These are phyloP conservation scores for Phymanthus crucifer DNA, from an alignment of 92 coral and sea anemone genomes.

Conservation along the genomic window DNA sequence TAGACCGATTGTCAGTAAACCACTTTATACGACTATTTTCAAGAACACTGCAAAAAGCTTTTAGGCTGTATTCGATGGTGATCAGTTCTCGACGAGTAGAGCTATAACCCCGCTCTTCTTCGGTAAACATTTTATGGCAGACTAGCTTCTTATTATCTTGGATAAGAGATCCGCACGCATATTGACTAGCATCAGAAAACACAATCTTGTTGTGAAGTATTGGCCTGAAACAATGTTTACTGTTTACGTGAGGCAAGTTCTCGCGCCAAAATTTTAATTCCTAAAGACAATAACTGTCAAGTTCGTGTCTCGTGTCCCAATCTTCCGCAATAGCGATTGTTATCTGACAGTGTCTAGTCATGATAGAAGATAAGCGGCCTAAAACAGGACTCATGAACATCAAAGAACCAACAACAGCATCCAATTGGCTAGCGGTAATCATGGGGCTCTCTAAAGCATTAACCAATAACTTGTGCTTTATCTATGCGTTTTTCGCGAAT, in stretches of 20 bases:
- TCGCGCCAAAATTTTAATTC: constrained; percentile 40
- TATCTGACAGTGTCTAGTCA: constrained; percentile 48
- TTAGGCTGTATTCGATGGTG: constrained; percentile 30
- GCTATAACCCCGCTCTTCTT: constrained; percentile 20
- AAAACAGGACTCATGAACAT: constrained; percentile 48
- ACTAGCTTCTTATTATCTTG: not conserved
- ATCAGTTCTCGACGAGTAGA: constrained; percentile 37
- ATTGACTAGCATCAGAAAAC: constrained; percentile 20
- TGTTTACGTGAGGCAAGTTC: constrained; percentile 2
- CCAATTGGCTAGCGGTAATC: constrained; percentile 32
- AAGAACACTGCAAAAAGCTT: constrained; percentile 2
- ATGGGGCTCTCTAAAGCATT: not conserved
- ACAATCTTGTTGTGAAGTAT: not conserved
- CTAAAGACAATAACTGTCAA: constrained; percentile 8
- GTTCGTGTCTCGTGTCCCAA: constrained; percentile 24
- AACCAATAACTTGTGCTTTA: not conserved
- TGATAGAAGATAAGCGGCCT: constrained; percentile 35
- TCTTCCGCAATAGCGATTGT: constrained; percentile 10
- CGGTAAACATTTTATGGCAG: constrained; percentile 40
- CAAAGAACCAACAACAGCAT: constrained; percentile 34
- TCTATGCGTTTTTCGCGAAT: constrained; percentile 8
- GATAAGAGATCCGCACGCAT: constrained; percentile 19
- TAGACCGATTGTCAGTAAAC: constrained; percentile 40
- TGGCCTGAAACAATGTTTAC: not conserved
- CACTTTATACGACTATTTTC: constrained; percentile 17